phyloP scores from a whole-genome alignment of 2,797 vertebrate genomes.

The Miichthys miiuy region DNA sequence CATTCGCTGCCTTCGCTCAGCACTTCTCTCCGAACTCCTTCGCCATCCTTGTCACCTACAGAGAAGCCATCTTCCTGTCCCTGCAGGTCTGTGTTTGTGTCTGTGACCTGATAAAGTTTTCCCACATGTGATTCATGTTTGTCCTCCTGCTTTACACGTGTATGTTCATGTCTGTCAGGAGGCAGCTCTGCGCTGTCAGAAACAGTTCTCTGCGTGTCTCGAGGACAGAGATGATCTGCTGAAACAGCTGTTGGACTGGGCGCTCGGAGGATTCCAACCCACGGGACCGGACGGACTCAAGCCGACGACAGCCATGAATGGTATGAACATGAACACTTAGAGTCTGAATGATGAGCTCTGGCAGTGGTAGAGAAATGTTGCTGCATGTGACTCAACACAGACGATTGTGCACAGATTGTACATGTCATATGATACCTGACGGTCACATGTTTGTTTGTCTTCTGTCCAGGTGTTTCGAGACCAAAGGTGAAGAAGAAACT shows the following conservation, averaged over 20 bases:
- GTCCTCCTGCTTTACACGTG: not conserved
- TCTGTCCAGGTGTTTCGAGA: conserved; percentile 24
- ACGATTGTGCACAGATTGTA: no score
- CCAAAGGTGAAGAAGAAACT: conserved; percentile 5
- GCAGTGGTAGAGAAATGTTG: no score
- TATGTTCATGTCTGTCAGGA: conserved; percentile 55
- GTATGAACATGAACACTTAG: conserved; percentile 23
- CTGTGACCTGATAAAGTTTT: no score
- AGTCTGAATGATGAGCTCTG: no score
- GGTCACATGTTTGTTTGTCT: not conserved
- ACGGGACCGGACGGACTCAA: conserved; percentile 65
- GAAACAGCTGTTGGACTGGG: conserved; percentile 81
- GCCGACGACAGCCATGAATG: not conserved
- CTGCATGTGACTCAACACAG: no score
- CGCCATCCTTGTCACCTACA: conserved; percentile 66
- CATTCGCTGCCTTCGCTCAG: conserved; percentile 71
- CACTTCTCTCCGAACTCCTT: conserved; percentile 76
- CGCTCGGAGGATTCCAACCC: conserved; percentile 77
- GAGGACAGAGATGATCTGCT: conserved; percentile 63
- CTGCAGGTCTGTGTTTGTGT: conserved; percentile 73
- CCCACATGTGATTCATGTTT: not conserved
- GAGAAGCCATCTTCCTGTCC: conserved; percentile 74
- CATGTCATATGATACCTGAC: no score
- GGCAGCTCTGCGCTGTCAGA: conserved; percentile 66
- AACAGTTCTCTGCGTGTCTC: conserved; percentile 45